phyloP scores from a whole-genome alignment of 2,113 vertebrate genomes.

The Pitta sordida region DNA sequence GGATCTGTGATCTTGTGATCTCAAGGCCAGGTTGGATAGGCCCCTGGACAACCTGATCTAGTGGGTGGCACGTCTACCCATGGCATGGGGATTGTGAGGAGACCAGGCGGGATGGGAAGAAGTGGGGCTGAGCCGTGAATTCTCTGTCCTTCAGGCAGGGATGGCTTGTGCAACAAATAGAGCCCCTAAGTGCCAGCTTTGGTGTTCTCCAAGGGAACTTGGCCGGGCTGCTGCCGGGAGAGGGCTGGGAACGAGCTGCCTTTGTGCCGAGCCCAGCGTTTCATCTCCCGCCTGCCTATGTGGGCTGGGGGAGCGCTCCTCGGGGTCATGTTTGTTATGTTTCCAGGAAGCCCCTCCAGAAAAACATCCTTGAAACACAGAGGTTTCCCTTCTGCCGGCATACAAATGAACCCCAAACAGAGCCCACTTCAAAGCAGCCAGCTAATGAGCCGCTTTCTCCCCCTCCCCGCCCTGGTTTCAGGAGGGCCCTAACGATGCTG shows the following conservation, averaged over 20 bases:
- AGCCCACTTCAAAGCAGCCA: slow-evolving; percentile 45
- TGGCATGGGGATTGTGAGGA: fast-evolving
- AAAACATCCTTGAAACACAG: slow-evolving; percentile 52
- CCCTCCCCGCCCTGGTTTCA: neutral
- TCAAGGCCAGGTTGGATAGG: neutral
- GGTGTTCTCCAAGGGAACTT: neutral
- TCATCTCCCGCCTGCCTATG: neutral
- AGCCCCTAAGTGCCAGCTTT: fast-evolving
- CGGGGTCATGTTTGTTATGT: slow-evolving; percentile 63
- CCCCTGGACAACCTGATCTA: fast-evolving
- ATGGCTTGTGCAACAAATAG: neutral
- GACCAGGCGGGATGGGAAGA: fast-evolving
- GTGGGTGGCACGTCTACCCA: neutral
- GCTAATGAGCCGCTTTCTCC: slow-evolving; percentile 43
- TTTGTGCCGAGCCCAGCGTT: neutral
- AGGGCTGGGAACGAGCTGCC: neutral
- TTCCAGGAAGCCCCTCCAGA: slow-evolving; percentile 59
- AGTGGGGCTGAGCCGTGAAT: fast-evolving
- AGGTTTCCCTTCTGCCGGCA: slow-evolving; percentile 58
- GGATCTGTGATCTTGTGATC: neutral
- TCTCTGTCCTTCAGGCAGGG: neutral
- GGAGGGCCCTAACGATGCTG: slow-evolving; percentile 31
- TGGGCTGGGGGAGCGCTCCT: neutral
- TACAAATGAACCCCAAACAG: slow-evolving; percentile 61
- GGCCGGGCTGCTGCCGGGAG: neutral